Conservation (phyloP, 2,888 invertebrate species). For the Aphrophora alni region DNA sequence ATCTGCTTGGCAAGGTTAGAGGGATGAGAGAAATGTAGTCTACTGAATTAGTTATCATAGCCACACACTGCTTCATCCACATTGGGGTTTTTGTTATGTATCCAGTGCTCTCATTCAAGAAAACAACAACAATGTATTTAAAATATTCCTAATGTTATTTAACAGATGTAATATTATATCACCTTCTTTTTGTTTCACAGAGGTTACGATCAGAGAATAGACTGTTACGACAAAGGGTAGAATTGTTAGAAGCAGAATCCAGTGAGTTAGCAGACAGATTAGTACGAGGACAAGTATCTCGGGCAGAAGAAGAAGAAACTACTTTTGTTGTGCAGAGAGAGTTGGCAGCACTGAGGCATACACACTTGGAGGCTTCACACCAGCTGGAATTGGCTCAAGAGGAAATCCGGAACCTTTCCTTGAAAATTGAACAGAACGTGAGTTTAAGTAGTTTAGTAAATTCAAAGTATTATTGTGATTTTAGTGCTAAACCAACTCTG, state of each 20-base stretch:
- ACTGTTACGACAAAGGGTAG: constrained; percentile 92
- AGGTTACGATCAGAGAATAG: constrained; percentile 86
- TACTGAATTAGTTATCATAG: too few species aligned
- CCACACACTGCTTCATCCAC: too few species aligned
- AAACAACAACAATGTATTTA: too few species aligned
- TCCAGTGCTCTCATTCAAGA: too few species aligned
- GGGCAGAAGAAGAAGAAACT: constrained; percentile 95
- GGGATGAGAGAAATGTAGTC: too few species aligned
- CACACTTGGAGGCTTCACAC: constrained; percentile 87
- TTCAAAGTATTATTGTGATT: too few species aligned
- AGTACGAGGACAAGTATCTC: constrained; percentile 84
- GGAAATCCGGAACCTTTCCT: constrained; percentile 83
- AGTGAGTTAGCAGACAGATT: constrained; percentile 92
- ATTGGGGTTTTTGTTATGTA: too few species aligned
- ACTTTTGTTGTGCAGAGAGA: constrained; percentile 84
- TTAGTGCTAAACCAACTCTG: too few species aligned
- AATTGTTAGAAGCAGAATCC: constrained; percentile 93
- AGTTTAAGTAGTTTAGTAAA: constrained; percentile 56
- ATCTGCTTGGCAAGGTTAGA: too few species aligned
- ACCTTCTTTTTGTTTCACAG: not conserved
- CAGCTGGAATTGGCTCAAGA: constrained; percentile 90
- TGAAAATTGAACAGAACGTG: constrained; percentile 77
- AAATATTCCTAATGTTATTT: too few species aligned
- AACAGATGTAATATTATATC: too few species aligned
- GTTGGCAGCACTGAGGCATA: constrained; percentile 83